Evolutionary conservation across 2,113 vertebrate genomes (phyloP), one percentile per base, ranked within the genome.

Genomic region (Equus quagga): DNA sequence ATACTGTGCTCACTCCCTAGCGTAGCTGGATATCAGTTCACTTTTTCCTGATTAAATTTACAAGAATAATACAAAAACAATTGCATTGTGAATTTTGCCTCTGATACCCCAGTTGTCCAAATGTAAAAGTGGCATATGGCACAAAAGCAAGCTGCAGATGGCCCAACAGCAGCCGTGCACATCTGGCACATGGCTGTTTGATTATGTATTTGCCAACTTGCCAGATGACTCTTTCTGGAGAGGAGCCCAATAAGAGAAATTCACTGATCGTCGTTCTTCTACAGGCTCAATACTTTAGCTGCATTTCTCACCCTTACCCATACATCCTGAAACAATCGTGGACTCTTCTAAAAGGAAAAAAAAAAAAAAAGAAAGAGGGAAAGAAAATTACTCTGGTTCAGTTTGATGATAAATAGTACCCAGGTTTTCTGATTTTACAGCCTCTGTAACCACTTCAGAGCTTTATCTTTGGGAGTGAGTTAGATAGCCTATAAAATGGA

Each of bases 181-280:
- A 98, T 98, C 97, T 98, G 98, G 97, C 96, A 98, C 46, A 76
- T 97, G 96, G 97, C 94, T 98, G 96, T 98, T 98, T 84, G 91
- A 96, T 94, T 98, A 94, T 87, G 17, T 89, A 60, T 95, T 94
- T 98, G 96, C 96, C 98, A 98, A 78, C 62, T 95, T 2, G 8
- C 90, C 98, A 98, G 95, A 97, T 93, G 97, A 97, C 88, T 94
- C 56, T 97, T 98, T 95, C 89, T 97, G 96, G 93, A 98, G 86
- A 91, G 78, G 94, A 96, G 97, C 96, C 93, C 95, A 97, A 80
- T 87, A 96, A 96, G 44, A 90, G 85, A 89, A 95, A 97, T 51
- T 44, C 73, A 80, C 90, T 98, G 90, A 79, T 96, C 95, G 89
- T 97, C 95, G 85, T 97, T 96, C 78, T 93, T 97, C 73, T 85